phyloP scores from a whole-genome alignment of 1,140 invertebrate genomes.

The Macrobrachium rosenbergii region DNA sequence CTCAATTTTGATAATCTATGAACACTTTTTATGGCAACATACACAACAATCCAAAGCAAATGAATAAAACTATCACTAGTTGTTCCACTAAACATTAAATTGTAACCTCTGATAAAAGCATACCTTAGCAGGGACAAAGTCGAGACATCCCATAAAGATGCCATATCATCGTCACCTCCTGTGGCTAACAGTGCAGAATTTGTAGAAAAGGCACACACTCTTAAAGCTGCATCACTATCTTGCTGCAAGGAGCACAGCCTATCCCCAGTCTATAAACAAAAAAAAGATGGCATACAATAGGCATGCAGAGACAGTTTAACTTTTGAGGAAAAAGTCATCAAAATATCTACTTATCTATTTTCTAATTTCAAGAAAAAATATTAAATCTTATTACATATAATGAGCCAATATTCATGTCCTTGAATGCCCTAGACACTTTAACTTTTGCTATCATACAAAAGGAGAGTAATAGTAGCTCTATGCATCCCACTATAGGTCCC shows the following conservation, averaged over 20 bases:
- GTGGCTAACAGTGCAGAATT: conserved; percentile 78
- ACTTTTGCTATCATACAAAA: too few species aligned
- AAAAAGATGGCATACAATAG: conserved; percentile 3
- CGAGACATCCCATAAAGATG: conserved; percentile 82
- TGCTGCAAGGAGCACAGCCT: conserved; percentile 70
- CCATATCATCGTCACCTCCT: conserved; percentile 81
- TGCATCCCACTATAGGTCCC: too few species aligned
- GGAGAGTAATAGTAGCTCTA: too few species aligned
- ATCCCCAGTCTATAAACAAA: conserved; percentile 73
- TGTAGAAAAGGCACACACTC: conserved; percentile 79
- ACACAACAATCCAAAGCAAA: not conserved
- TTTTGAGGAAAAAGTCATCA: too few species aligned
- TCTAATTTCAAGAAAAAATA: too few species aligned
- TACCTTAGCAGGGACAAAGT: conserved; percentile 65
- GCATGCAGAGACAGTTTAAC: too few species aligned
- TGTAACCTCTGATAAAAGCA: not conserved
- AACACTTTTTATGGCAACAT: not conserved
- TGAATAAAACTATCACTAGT: not conserved
- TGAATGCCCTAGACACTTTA: too few species aligned
- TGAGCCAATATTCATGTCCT: too few species aligned
- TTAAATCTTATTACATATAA: too few species aligned
- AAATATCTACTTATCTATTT: too few species aligned
- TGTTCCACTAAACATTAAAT: too few species aligned
- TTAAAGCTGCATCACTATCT: conserved; percentile 75
- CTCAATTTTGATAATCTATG: not conserved